Base-by-base conservation (phyloP, 2,113 vertebrate genomes). In the Antennarius striatus region DNA sequence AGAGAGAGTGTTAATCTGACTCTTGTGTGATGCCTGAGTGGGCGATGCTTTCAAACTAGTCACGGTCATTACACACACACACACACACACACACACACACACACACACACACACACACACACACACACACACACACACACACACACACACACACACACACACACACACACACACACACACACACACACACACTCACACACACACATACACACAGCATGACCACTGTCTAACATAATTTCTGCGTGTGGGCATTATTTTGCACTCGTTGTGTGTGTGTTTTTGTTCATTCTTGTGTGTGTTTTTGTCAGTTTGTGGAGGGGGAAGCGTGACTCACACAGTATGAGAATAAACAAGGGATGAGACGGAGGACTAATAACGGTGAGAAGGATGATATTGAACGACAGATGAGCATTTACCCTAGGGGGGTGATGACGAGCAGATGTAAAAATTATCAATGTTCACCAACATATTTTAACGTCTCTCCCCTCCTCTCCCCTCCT, bases 331-430 rank as follows among this genome's bases (percentile, higher is more conserved):
- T 88, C 87, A 89, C 52, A 52, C 60, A 3, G 56, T 36, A 10
- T 61, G 75, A 43, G 53, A 79, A 77, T 62, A 68, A 83, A 59
- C 56, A 55, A 79, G 78, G 69, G 74, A 86, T 78, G 68, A 81
- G 80, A 74, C 1, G 55, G 79, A 83, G 79, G 80, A 81, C 72
- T 82, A 82, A 80, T 78, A 87, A 79, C 10, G 5, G 39, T 79
- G 59, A 36, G 87, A 77, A 63, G 75, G 75, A 83, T 90, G 83
- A 90, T 85, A 83, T 82, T 86, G 74, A 89, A 73, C 53, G 86
- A 90, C 81, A 83, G 87, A 84, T 84, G 83, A 87, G 71, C 81
- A 63, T 45, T 52, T 64, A 55, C 82, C 68, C 28, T 15, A 51
- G 75, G 80, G 73, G 46, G 53, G 28, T 10, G 78, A 68, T 1